These are phyloP conservation scores for Lydus trimaculatus DNA, from an alignment of 2,888 invertebrate genomes.

Conservation along the genomic window DNA sequence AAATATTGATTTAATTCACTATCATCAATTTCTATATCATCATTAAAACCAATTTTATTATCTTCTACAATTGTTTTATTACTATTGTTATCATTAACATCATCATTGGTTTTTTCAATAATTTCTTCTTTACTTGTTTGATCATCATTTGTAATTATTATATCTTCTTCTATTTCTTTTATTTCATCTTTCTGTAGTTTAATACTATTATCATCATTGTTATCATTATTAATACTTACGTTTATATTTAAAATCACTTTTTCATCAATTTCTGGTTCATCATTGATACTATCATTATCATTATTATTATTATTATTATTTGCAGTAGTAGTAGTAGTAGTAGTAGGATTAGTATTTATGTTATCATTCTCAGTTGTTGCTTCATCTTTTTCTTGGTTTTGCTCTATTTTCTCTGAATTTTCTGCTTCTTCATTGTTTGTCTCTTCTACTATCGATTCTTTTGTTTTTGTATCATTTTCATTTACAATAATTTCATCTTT, in stretches of 20 bases:
- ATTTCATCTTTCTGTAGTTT: background rate
- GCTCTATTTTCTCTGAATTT: background rate
- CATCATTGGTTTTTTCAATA: conserved; percentile 11
- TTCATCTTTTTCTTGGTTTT: background rate
- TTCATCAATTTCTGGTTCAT: background rate
- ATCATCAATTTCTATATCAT: conserved; percentile 54
- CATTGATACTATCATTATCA: conserved; percentile 1
- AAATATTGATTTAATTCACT: conserved; percentile 54
- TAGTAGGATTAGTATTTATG: background rate
- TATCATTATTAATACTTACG: background rate
- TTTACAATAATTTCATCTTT: background rate
- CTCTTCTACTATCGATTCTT: background rate
- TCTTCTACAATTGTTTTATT: conserved; percentile 11
- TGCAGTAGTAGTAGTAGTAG: background rate
- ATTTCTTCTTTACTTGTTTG: background rate
- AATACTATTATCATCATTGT: no score
- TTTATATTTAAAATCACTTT: no score
- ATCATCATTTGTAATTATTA: conserved; percentile 7
- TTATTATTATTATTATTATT: background rate
- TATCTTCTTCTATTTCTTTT: conserved; percentile 9
- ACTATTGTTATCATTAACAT: no score
- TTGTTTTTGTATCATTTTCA: background rate
- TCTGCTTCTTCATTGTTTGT: background rate
- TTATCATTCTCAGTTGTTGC: background rate
- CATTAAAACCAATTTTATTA: conserved; percentile 47